Base-by-base conservation (phyloP, 2,113 vertebrate genomes). In the Siphamia tubifer region DNA sequence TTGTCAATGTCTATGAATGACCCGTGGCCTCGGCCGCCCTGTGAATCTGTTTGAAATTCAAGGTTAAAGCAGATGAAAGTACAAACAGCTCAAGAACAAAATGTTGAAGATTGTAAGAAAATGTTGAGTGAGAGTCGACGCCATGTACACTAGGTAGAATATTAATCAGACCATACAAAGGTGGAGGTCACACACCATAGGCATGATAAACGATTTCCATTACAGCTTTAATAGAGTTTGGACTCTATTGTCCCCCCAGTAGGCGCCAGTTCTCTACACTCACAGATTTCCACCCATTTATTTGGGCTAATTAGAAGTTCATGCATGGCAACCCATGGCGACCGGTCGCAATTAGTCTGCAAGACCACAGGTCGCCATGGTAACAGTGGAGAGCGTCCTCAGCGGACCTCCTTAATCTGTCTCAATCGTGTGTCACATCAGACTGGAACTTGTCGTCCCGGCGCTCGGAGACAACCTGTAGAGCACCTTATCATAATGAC, bases 151-250 rank as follows among this genome's bases (percentile, higher is more conserved):
- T 79, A 79, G 71, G 63, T 55, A 49, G 81, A 87, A 83, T 89
- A 79, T 82, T 75, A 84, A 90, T 57, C 49, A 76, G 80, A 65
- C 67, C 58, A 30, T 44, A 48, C 68, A 88, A 84, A 83, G 68
- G 83, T 85, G 72, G 71, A 87, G 85, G 85, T 92, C 84, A 86
- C 68, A 89, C 81, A 83, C 82, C 83, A 68, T 17, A 74, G 64
- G 56, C 82, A 83, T 91, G 89, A 93, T 92, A 42, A 89, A 92
- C 84, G 78, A 63, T 81, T 90, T 89, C 76, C 81, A 91, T 92
- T 89, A 87, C 27, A 52, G 64, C 20, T 80, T 83, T 86, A 88
- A 89, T 89, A 66, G 83, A 90, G 70, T 90, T 84, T 82, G 45
- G 77, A 85, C 72, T 78, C 73, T 61, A 74, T 84, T 88, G 78